A percentile compares a stretch with the other conserved stretches of the same genome.
Evolutionary conservation across 2,888 invertebrate species (phyloP).

Genomic region (Allacma fusca): DNA sequence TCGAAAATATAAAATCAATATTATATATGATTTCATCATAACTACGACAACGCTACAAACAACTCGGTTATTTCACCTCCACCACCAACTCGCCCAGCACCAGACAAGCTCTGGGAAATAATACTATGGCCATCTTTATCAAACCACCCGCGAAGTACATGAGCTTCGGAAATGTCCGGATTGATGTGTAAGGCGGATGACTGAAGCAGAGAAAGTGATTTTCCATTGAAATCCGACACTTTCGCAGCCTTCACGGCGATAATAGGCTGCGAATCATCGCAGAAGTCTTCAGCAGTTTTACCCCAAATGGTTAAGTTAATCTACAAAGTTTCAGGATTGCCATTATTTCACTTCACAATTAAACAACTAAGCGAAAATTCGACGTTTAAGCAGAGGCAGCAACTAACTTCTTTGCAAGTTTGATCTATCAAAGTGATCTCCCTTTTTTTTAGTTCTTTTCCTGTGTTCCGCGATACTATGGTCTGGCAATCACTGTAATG

Average conservation of each 20-base stretch:
- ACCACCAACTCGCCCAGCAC: slow-evolving; percentile 55
- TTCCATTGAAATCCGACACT: slow-evolving; percentile 87
- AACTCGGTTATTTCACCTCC: slow-evolving; percentile 21
- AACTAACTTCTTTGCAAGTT: slow-evolving; percentile 74
- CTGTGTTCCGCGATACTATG: slow-evolving; percentile 76
- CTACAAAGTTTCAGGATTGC: slow-evolving; percentile 64
- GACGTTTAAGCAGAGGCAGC: no score
- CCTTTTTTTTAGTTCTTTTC: slow-evolving; percentile 86
- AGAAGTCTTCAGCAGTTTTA: slow-evolving; percentile 83
- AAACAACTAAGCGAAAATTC: no score
- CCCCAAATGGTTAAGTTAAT: slow-evolving; percentile 91
- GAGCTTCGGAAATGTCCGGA: slow-evolving; percentile 88
- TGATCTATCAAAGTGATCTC: slow-evolving; percentile 88
- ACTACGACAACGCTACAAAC: no score
- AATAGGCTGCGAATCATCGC: slow-evolving; percentile 78
- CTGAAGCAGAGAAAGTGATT: slow-evolving; percentile 63
- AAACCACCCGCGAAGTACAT: slow-evolving; percentile 89
- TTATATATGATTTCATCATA: no score
- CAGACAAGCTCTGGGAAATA: slow-evolving; percentile 69
- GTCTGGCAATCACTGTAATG: slow-evolving; percentile 74
- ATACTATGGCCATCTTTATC: slow-evolving; percentile 76
- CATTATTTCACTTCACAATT: no score
- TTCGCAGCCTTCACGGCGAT: slow-evolving; percentile 85
- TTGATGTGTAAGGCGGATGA: slow-evolving; percentile 72
- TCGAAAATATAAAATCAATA: no score